phyloP scores from a whole-genome alignment of 2,113 vertebrate genomes.

The Cryptomyrus ogoouensis region DNA sequence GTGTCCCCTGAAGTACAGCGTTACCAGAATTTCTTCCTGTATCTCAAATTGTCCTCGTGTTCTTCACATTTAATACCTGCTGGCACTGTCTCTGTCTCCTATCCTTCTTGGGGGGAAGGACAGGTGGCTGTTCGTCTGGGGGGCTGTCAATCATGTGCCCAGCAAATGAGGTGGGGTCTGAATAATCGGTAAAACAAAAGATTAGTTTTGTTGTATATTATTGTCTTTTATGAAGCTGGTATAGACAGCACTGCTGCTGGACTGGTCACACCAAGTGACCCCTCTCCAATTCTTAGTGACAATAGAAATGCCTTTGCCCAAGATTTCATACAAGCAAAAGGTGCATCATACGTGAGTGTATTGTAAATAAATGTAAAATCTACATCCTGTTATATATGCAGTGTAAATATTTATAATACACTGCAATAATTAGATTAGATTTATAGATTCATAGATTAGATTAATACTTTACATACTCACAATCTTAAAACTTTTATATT shows the following conservation, averaged over 20 bases:
- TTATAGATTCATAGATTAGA: neutral
- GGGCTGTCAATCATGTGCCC: slow-evolving; percentile 25
- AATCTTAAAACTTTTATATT: neutral
- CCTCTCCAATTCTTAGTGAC: neutral
- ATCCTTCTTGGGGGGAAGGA: slow-evolving; percentile 72
- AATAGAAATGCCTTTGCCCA: neutral
- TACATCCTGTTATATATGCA: neutral
- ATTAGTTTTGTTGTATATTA: neutral
- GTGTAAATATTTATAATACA: neutral
- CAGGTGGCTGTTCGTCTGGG: slow-evolving; percentile 52
- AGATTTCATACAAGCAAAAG: neutral
- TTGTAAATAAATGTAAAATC: neutral
- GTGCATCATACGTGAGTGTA: neutral
- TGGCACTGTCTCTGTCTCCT: slow-evolving; percentile 41
- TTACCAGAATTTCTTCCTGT: neutral
- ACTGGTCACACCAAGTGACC: neutral
- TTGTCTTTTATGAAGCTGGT: neutral
- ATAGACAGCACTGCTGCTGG: neutral
- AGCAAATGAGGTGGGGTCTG: slow-evolving; percentile 62
- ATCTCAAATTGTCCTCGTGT: neutral
- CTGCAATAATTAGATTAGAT: neutral
- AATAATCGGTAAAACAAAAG: neutral
- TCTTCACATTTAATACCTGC: slow-evolving; percentile 16
- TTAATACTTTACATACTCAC: neutral
- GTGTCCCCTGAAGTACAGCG: neutral